Base-by-base conservation (phyloP, 1,140 invertebrate species). In the Mya arenaria region DNA sequence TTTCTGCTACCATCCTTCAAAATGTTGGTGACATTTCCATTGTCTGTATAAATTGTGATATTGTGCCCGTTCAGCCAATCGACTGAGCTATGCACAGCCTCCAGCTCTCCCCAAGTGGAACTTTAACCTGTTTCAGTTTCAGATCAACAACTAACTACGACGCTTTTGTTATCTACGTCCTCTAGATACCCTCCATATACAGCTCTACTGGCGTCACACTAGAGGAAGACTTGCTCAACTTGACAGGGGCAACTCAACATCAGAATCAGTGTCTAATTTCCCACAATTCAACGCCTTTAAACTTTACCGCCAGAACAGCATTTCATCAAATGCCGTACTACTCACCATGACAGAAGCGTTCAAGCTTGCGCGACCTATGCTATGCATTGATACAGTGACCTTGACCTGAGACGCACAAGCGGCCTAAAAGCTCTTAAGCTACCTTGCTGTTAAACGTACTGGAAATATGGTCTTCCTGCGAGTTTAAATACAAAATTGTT, bases 91-190 rank as follows among this genome's bases (percentile, higher is more conserved):
- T 62, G 1, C 28, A 74, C 48, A 72, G 68, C 28, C 25, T 72
- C 58, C 28, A 74, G 32, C 36, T 74, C 72, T 37, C 72, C 39
- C 30, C 34, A 74, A 5, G 72, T 62, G n/a, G 72, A 74, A 39
- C 72, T 74, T 13, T n/a, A 23, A 6, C 6, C 19, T 6, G 15
- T 37, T n/a, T 74, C 72, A 25, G 48, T 28, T 15, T 68, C 37
- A 4, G 34, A 39, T 52, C 69, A 73, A 58, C 37, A 55, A 37
- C 69, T 52, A 1, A 52, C 10, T 15, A 73, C 32, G 3, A 56
- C 25, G 25, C 48, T 73, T n/a, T n/a, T n/a, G 4, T 73, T 52
- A 28, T 34, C 23, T 1, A 32, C 23, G 23, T 10, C 30, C 4
- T 73, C 19, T 5, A 73, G 13, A 23, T 55, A 73, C 32, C 69